Conservation (phyloP, 2,888 invertebrate species). For the Rhimphoctona megacephalus region DNA sequence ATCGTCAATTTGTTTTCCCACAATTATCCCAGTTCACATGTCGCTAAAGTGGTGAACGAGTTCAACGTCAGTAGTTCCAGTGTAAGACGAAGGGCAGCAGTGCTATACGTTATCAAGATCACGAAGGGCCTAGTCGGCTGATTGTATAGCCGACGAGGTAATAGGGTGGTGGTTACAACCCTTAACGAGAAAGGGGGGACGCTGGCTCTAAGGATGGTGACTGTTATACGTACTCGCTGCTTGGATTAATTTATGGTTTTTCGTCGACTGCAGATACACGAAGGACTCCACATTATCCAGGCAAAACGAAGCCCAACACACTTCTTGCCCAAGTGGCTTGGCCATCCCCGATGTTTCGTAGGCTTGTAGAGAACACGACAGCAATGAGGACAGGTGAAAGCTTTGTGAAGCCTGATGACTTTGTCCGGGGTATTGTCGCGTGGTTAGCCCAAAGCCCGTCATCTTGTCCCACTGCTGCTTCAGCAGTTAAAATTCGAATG, state of each 20-base stretch:
- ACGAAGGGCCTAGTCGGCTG: conserved; percentile 41
- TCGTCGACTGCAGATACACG: conserved; percentile 28
- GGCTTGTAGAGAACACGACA: conserved; percentile 42
- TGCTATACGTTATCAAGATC: conserved; percentile 57
- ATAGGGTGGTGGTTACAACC: conserved; percentile 59
- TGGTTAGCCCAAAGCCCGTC: conserved; percentile 37
- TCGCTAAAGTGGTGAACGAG: conserved; percentile 13
- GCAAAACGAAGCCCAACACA: conserved; percentile 55
- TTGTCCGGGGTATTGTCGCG: conserved; percentile 33
- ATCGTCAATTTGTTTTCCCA: neutral
- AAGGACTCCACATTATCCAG: conserved; percentile 38
- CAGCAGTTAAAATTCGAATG: conserved; percentile 16
- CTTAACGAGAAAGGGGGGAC: conserved; percentile 48
- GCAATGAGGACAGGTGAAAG: conserved; percentile 60
- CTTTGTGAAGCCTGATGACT: conserved; percentile 45
- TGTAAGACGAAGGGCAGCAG: conserved; percentile 41
- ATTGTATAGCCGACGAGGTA: conserved; percentile 37
- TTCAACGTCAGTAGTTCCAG: neutral
- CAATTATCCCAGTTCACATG: conserved; percentile 20
- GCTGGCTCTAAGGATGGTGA: conserved; percentile 33
- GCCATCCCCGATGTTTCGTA: conserved; percentile 39
- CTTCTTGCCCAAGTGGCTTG: conserved; percentile 30
- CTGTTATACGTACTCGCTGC: conserved; percentile 40
- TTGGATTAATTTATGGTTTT: conserved; percentile 65
- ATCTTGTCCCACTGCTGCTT: conserved; percentile 38